Conservation (phyloP, 2,797 vertebrate genomes). For the Lithobates sylvaticus region DNA sequence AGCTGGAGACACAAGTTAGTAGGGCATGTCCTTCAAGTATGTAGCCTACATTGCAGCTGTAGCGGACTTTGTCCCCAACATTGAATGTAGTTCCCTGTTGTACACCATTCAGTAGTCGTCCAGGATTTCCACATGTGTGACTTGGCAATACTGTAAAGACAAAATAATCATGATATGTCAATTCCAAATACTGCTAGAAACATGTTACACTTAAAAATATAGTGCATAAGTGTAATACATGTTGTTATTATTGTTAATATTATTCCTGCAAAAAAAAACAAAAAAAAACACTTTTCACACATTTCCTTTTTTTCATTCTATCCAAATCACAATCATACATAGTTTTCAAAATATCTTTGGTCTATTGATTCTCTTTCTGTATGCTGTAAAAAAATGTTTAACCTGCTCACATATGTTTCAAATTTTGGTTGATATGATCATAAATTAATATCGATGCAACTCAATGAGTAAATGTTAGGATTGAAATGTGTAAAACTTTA, state of each 20-base stretch:
- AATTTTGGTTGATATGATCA: no score
- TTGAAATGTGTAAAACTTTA: no score
- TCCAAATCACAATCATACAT: no score
- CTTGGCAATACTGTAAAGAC: slow-evolving; percentile 88
- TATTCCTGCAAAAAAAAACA: no score
- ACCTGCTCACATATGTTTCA: no score
- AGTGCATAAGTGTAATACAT: neutral
- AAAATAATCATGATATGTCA: slow-evolving; percentile 1
- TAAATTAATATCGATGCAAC: no score
- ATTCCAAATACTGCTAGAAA: neutral
- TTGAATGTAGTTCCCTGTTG: slow-evolving; percentile 95
- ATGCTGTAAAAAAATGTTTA: no score
- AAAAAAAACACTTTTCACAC: no score
- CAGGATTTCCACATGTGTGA: slow-evolving; percentile 95
- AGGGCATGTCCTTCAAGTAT: slow-evolving; percentile 94
- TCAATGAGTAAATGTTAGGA: no score
- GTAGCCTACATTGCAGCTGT: slow-evolving; percentile 91
- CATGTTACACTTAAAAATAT: neutral
- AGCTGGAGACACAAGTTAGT: slow-evolving; percentile 90
- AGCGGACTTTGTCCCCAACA: slow-evolving; percentile 95
- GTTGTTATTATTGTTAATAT: neutral
- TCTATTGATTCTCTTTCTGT: no score
- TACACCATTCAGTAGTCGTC: slow-evolving; percentile 89
- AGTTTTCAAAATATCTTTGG: no score
- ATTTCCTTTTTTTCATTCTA: no score